phyloP scores from a whole-genome alignment of 2,113 vertebrate genomes.

The Cyprinodon tularosa region DNA sequence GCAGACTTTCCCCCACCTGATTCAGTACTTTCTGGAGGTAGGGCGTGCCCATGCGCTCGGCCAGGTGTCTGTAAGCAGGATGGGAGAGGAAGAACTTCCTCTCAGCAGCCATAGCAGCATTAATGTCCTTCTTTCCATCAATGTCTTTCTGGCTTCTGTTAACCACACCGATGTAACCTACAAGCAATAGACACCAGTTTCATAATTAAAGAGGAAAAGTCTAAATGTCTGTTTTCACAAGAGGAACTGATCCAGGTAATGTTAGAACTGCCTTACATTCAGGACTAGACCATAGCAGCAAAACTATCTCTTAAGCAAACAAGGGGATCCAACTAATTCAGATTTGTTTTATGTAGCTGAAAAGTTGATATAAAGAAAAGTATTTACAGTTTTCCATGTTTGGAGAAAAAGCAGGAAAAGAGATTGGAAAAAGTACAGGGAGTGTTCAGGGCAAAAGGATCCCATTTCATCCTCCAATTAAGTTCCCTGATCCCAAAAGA shows the following conservation, averaged over 20 bases:
- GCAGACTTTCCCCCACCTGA: conserved; percentile 83
- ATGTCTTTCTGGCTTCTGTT: conserved; percentile 99
- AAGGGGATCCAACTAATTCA: conserved; percentile 13
- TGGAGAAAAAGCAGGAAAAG: conserved; percentile 13
- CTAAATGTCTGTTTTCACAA: neutral
- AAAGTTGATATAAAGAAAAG: neutral
- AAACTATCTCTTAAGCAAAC: neutral
- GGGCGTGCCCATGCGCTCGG: conserved; percentile 98
- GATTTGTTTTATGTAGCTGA: conserved; percentile 35
- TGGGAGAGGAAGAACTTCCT: conserved; percentile 98
- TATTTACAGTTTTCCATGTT: conserved; percentile 9
- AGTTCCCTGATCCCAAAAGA: conserved; percentile 61
- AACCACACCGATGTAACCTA: conserved; percentile 97
- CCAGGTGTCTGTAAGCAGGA: conserved; percentile 92
- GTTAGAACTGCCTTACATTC: conserved; percentile 44
- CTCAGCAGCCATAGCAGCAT: conserved; percentile 92
- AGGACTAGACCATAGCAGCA: conserved; percentile 9
- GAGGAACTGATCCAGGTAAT: conserved; percentile 27
- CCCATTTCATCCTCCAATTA: conserved; percentile 62
- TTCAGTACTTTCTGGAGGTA: conserved; percentile 96
- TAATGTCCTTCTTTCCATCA: conserved; percentile 96
- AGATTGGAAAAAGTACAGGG: conserved; percentile 1
- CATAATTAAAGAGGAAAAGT: conserved; percentile 7
- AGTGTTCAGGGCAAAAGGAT: conserved; percentile 50
- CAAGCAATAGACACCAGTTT: conserved; percentile 12